Percentiles rank a stretch among this genome's conserved stretches.
Evolutionary conservation across 2,888 invertebrate genomes (phyloP).

Genomic region (Leptogaster cylindrica): DNA sequence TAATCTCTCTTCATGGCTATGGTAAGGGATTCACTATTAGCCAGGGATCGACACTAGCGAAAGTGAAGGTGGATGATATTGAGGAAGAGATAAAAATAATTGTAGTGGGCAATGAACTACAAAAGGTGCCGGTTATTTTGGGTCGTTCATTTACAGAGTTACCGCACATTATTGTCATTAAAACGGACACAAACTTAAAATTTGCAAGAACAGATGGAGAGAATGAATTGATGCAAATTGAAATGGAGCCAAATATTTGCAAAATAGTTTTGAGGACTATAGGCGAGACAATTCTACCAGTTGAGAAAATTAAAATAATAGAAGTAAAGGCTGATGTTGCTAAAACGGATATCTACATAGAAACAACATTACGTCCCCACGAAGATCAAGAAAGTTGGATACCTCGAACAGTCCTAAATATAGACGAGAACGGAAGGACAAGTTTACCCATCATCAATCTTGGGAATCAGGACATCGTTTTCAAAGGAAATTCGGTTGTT

Average conservation of each 20-base stretch:
- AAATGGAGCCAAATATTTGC: too few species aligned
- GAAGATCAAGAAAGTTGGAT: constrained; percentile 38
- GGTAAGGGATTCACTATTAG: neutral
- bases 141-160: neutral
- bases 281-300: too few species aligned
- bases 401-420: constrained; percentile 25
- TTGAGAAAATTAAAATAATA: too few species aligned
- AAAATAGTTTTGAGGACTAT: too few species aligned
- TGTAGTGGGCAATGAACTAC: neutral
- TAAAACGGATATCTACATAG: too few species aligned
- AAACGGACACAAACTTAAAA: neutral
- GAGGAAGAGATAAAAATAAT: neutral
- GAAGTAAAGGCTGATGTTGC: too few species aligned
- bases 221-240: too few species aligned
- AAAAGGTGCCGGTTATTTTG: neutral
- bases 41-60: neutral
- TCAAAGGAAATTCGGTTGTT: constrained; percentile 10
- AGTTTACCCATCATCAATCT: constrained; percentile 36
- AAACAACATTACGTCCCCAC: constrained; percentile 25
- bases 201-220: too few species aligned
- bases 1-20: neutral
- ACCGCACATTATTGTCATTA: neutral
- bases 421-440: constrained; percentile 26
- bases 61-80: neutral
- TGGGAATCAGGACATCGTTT: neutral